phyloP scores from a whole-genome alignment of 1,140 invertebrate species.

The Mamestra configurata region DNA sequence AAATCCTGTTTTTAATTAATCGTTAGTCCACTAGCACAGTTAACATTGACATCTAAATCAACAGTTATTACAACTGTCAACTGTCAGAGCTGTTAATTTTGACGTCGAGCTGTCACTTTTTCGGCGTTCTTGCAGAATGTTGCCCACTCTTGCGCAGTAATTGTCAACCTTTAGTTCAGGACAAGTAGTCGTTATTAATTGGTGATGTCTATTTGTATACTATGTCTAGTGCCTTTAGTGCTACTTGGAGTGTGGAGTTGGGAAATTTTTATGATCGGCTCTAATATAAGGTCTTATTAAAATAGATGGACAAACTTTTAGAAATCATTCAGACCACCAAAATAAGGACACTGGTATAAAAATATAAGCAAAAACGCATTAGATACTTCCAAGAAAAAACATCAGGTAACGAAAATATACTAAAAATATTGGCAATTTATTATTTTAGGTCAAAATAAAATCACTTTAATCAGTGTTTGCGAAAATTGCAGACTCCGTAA shows the following conservation, averaged over 20 bases:
- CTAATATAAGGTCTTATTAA: too few species aligned
- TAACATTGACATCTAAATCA: background rate
- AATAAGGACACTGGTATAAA: too few species aligned
- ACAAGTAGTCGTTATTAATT: constrained; percentile 19
- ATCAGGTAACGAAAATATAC: too few species aligned
- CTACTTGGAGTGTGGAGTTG: constrained; percentile 13
- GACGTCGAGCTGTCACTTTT: constrained; percentile 29
- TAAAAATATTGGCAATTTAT: too few species aligned
- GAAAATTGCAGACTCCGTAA: too few species aligned
- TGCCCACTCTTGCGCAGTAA: background rate
- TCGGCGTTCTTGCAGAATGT: background rate
- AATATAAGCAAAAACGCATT: too few species aligned
- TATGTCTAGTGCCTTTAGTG: background rate
- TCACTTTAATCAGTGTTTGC: too few species aligned
- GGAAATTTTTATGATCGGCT: background rate
- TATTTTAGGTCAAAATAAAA: too few species aligned
- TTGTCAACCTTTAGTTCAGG: constrained; percentile 37
- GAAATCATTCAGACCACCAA: too few species aligned
- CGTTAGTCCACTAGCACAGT: background rate
- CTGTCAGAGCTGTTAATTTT: constrained; percentile 13
- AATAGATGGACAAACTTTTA: too few species aligned
- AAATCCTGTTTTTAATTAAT: background rate
- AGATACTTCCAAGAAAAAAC: too few species aligned
- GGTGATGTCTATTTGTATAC: background rate
- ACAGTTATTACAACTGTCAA: background rate